Percentiles rank a stretch among this genome's conserved stretches.
These are phyloP conservation scores for Dendroctonus ponderosae DNA, from an alignment of 1,140 invertebrate species.

Conservation along the genomic window DNA sequence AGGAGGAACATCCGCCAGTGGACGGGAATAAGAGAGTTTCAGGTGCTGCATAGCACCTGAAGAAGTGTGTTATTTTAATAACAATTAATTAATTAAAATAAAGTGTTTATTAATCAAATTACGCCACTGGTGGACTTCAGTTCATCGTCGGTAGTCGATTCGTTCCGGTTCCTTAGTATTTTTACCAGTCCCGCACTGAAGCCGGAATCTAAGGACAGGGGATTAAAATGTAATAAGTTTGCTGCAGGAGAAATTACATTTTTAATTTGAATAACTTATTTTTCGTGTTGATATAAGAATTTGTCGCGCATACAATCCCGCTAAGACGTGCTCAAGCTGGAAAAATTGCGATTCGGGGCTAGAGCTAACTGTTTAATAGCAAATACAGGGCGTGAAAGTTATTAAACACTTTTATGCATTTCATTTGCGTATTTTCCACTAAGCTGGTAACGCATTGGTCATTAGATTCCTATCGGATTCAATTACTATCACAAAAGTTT, in stretches of 20 bases:
- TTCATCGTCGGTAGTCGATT: slow-evolving; percentile 40
- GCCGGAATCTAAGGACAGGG: slow-evolving; percentile 45
- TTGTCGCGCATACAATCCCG: slow-evolving; percentile 51
- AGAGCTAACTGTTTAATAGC: slow-evolving; percentile 65
- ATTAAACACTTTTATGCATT: slow-evolving; percentile 53
- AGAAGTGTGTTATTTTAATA: no score
- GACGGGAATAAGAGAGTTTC: no score
- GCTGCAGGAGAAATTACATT: slow-evolving; percentile 59
- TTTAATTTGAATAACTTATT: slow-evolving; percentile 67
- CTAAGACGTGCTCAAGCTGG: slow-evolving; percentile 61
- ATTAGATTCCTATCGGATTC: no score
- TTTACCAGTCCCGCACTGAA: slow-evolving; percentile 47
- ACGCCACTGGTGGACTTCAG: slow-evolving; percentile 18
- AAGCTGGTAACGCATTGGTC: no score
- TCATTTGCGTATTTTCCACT: slow-evolving; percentile 12
- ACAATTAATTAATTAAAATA: no score
- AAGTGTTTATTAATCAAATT: slow-evolving; percentile 1
- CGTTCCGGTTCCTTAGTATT: slow-evolving; percentile 50
- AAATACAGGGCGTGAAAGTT: slow-evolving; percentile 66
- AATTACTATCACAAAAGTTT: no score
- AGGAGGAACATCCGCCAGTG: no score
- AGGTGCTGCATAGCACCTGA: no score
- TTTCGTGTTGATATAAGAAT: slow-evolving; percentile 65
- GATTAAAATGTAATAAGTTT: slow-evolving; percentile 53
- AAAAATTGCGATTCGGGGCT: slow-evolving; percentile 54